These are phyloP conservation scores for Muscidifurax raptorellus DNA, from an alignment of 1,140 invertebrate genomes.

Conservation along the genomic window DNA sequence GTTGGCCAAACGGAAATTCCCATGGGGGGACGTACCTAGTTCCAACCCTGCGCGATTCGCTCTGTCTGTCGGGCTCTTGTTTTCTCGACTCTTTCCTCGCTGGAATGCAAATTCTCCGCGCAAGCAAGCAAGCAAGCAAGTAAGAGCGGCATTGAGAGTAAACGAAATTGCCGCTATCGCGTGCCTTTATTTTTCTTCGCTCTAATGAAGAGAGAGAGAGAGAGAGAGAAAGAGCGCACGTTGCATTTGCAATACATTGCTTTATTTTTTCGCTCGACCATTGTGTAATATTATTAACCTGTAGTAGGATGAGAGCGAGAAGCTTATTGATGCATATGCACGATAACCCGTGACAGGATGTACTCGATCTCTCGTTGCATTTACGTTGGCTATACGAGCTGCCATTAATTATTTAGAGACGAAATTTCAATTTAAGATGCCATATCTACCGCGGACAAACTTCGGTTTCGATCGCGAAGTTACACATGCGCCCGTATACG, in stretches of 20 bases:
- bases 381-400: not conserved
- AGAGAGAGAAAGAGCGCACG: no score
- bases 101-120: constrained; percentile 25
- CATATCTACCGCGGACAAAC: not conserved
- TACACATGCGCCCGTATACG: not conserved
- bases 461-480: not conserved
- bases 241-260: not conserved
- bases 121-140: not conserved
- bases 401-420: not conserved
- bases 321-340: no score
- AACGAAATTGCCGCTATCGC: constrained; percentile 10
- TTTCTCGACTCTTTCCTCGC: constrained; percentile 31
- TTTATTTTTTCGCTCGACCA: not conserved
- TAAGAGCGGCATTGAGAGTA: constrained; percentile 12
- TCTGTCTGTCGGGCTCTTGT: constrained; percentile 44
- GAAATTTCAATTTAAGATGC: not conserved
- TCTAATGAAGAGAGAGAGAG: not conserved
- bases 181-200: not conserved
- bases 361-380: not conserved
- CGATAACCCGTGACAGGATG: no score
- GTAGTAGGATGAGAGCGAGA: not conserved
- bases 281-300: not conserved
- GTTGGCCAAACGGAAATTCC: constrained; percentile 57
- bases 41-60: constrained; percentile 25
- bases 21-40: constrained; percentile 29